phyloP scores from a whole-genome alignment of 1,140 invertebrate species.

The Drosophila serrata region DNA sequence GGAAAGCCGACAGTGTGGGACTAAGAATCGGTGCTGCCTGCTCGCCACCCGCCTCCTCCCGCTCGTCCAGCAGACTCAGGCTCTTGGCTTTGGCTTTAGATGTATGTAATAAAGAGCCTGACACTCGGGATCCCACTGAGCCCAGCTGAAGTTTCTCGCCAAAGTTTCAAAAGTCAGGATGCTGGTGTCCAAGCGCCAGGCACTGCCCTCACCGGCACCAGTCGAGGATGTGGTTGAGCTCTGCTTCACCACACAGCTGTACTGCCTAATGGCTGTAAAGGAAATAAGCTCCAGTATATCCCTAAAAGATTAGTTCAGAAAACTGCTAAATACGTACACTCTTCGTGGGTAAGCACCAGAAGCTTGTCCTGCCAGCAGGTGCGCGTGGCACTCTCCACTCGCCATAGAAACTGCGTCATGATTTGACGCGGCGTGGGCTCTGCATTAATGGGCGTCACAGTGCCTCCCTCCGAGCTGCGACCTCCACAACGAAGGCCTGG shows the following conservation, averaged over 20 bases:
- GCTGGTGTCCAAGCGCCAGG: slow-evolving; percentile 86
- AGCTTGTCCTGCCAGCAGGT: slow-evolving; percentile 89
- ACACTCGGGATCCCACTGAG: slow-evolving; percentile 91
- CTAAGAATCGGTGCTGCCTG: slow-evolving; percentile 65
- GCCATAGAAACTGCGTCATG: slow-evolving; percentile 92
- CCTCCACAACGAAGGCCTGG: slow-evolving; percentile 87
- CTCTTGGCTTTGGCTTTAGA: slow-evolving; percentile 89
- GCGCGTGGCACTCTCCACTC: slow-evolving; percentile 87
- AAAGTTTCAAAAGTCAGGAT: slow-evolving; percentile 88
- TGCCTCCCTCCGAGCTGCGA: slow-evolving; percentile 86
- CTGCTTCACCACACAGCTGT: slow-evolving; percentile 70
- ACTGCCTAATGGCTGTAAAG: slow-evolving; percentile 71
- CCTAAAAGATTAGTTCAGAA: no score
- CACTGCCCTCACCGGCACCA: slow-evolving; percentile 85
- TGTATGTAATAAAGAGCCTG: slow-evolving; percentile 93
- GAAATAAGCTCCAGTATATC: neutral
- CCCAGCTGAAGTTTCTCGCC: slow-evolving; percentile 92
- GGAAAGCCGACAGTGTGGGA: slow-evolving; percentile 92
- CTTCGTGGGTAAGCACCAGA: slow-evolving; percentile 91
- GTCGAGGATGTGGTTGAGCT: slow-evolving; percentile 55
- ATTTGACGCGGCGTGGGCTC: slow-evolving; percentile 87
- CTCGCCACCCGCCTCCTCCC: slow-evolving; percentile 85
- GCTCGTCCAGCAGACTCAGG: slow-evolving; percentile 86
- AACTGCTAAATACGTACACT: slow-evolving; percentile 87
- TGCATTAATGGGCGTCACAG: slow-evolving; percentile 86